Conservation (phyloP, 1,140 invertebrate genomes). For the Frieseomelitta varia region DNA sequence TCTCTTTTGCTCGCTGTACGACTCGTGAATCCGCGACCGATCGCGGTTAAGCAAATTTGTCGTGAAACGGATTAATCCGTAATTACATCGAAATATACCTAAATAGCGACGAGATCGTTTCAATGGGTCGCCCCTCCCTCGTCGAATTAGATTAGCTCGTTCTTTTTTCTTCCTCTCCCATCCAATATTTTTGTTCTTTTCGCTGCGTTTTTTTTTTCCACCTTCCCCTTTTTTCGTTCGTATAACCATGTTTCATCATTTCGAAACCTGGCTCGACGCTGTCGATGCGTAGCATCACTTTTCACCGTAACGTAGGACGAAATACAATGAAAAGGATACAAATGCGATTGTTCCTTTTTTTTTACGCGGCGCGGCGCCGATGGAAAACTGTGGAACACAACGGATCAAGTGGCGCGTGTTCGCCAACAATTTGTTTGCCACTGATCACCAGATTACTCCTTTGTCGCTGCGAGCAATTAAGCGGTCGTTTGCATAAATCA, state of each 20-base stretch:
- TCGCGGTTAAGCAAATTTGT: constrained; percentile 60
- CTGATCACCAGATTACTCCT: not conserved
- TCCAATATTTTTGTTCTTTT: not conserved
- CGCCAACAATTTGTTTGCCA: not conserved
- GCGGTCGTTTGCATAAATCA: not conserved
- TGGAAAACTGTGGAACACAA: not conserved
- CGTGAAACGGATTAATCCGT: constrained; percentile 53
- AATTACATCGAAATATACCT: constrained; percentile 60
- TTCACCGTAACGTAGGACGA: not conserved
- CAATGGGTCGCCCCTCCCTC: not conserved
- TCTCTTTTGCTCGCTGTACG: not conserved
- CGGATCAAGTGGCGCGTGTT: not conserved
- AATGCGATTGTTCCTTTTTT: not conserved
- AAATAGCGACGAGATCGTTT: constrained; percentile 35
- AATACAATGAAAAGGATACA: not conserved
- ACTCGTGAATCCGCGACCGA: constrained; percentile 46
- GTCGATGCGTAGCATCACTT: not conserved
- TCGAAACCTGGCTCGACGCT: not conserved
- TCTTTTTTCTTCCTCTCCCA: not conserved
- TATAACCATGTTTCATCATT: not conserved
- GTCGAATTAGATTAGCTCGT: constrained; percentile 36
- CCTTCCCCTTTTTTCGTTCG: not conserved
- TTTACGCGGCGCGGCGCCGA: not conserved
- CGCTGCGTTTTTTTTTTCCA: too few species aligned
- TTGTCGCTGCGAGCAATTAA: not conserved